Base-by-base conservation (phyloP, 2,888 invertebrate genomes). In the Micropterix aruncella region DNA sequence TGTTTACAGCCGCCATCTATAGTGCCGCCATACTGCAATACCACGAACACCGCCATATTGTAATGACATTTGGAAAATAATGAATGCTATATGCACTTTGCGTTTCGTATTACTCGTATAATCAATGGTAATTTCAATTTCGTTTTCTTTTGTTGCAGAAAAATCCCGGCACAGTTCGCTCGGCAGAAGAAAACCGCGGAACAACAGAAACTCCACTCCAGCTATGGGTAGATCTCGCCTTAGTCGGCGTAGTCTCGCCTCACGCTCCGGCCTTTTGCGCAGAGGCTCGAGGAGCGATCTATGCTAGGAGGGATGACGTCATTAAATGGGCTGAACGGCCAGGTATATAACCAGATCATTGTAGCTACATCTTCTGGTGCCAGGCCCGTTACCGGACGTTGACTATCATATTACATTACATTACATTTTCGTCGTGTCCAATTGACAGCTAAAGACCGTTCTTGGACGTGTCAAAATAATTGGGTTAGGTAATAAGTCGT, bases 131-230 rank as follows among this genome's bases (percentile, higher is more conserved):
- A 47, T 46, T 12, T 19, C 2, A 17, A 3, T 49, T 43, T 40
- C 40, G 16, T 45, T 44, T 40, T 37, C 15, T 40, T 45, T 38
- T 48, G 41, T 12, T 5, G 15, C 43, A 72, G 66, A 78, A 77
- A 70, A 91, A 91, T 66, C 88, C 90, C 3, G 85, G 86, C 47
- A 88, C 90, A 14, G 81, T 93, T 37, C 75, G 95, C 19, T 80
- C 83, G 1, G 91, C 94, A 0, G 95, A 95, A 60, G 92, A 93
- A 56, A 91, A 93, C 57, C 78, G 81, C 51, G 90, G 90, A 2
- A 80, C 84, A 58, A 82, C 85, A 41, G 87, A 84, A 58, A 81
- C 82, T 52, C 84, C 85, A 2, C 82, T 93, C 74, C 89, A 91
- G 53, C 80, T 89, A 44, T 80, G 83, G 68, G 77, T 93, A 18